These are phyloP conservation scores for Listronotus oregonensis DNA, from an alignment of 1,140 invertebrate species.

Conservation along the genomic window DNA sequence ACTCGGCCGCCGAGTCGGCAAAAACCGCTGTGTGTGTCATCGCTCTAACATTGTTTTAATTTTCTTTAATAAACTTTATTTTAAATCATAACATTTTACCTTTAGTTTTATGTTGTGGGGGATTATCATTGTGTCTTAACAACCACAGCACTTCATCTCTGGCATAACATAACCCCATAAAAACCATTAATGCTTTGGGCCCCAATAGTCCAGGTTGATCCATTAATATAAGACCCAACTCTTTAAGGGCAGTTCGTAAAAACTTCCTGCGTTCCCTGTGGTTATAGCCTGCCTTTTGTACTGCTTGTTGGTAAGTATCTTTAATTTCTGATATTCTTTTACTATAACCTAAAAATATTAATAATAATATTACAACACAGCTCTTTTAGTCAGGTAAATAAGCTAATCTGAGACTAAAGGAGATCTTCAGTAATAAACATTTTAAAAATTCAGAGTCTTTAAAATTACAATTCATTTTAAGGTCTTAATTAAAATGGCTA, in stretches of 20 bases:
- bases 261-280: constrained; percentile 97
- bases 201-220: constrained; percentile 97
- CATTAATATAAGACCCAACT: constrained; percentile 91
- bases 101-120: constrained; percentile 83
- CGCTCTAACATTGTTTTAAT: no score
- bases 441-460: no score
- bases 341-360: constrained; percentile 66
- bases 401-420: no score
- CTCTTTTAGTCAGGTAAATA: no score
- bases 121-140: constrained; percentile 94
- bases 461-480: no score
- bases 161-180: constrained; percentile 93
- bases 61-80: no score
- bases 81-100: constrained; percentile 53
- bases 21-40: no score
- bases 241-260: constrained; percentile 91
- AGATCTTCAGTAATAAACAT: no score
- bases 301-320: constrained; percentile 87
- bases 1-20: no score
- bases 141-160: constrained; percentile 98
- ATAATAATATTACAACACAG: no score
- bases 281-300: constrained; percentile 86
- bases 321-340: constrained; percentile 94
- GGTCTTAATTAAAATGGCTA: no score
- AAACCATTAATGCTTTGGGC: constrained; percentile 94